A percentile compares a stretch with the other conserved stretches of the same genome.
phyloP scores from a whole-genome alignment of 1,140 invertebrate genomes.

The Phymorhynchus buccinoides region DNA sequence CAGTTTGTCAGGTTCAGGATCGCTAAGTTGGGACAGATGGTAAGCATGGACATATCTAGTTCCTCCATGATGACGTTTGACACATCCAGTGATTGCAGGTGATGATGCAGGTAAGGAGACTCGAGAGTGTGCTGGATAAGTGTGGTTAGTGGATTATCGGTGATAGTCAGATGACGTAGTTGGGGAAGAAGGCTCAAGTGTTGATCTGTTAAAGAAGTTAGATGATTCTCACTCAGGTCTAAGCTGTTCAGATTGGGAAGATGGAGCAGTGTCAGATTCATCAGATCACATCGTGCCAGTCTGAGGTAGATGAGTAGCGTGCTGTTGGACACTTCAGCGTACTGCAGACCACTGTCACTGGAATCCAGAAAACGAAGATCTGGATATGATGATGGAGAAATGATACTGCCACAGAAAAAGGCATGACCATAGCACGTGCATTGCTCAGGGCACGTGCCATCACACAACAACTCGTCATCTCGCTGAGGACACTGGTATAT shows the following conservation, averaged over 20 bases:
- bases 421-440: conserved; percentile 35
- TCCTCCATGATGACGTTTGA: conserved; percentile 22
- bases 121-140: conserved; percentile 39
- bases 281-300: conserved; percentile 20
- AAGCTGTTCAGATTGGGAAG: conserved; percentile 28
- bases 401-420: conserved; percentile 8
- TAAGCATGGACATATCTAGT: conserved; percentile 38
- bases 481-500: conserved; percentile 38
- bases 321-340: not conserved
- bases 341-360: not conserved
- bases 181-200: conserved; percentile 9
- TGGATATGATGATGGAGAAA: not conserved
- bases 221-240: conserved; percentile 27
- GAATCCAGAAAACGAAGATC: conserved; percentile 27
- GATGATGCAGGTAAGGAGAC: not conserved
- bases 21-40: conserved; percentile 42
- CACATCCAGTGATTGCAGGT: not conserved
- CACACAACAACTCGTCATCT: conserved; percentile 42
- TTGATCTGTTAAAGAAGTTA: conserved; percentile 18
- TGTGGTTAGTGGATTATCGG: conserved; percentile 35
- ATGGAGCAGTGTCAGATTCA: not conserved
- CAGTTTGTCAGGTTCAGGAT: not conserved
- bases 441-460: conserved; percentile 35
- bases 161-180: conserved; percentile 33
- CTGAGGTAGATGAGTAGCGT: conserved; percentile 25